Conservation (phyloP, 2,113 vertebrate species). For the Heliornis fulica region DNA sequence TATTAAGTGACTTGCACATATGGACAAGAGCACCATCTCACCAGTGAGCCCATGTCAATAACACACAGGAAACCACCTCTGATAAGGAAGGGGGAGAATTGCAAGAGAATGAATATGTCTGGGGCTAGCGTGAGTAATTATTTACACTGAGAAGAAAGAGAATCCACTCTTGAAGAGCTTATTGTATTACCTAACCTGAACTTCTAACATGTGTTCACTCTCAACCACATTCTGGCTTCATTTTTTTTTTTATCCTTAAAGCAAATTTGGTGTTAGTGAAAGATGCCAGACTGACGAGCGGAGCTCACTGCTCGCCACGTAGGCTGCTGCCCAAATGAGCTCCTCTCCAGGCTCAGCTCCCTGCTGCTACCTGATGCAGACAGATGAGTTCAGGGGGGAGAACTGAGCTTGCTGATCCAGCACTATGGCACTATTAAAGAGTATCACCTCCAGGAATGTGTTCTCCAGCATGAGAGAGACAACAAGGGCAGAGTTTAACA, state of each 20-base stretch:
- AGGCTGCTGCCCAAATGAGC: background rate
- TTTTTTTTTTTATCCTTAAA: background rate
- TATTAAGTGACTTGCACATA: conserved; percentile 64
- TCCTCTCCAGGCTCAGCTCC: background rate
- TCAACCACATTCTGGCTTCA: background rate
- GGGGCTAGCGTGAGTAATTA: conserved; percentile 11
- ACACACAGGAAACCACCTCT: background rate
- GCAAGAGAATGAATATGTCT: conserved; percentile 36
- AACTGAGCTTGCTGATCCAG: background rate
- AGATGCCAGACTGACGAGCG: conserved; percentile 9
- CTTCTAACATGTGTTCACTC: conserved; percentile 47
- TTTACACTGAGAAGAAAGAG: conserved; percentile 42
- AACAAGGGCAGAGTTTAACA: background rate
- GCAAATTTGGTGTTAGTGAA: conserved; percentile 39
- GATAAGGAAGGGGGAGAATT: background rate
- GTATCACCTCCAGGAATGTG: background rate
- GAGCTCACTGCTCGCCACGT: accelerated
- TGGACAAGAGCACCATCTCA: conserved; percentile 41
- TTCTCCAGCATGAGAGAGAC: background rate
- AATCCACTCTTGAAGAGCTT: conserved; percentile 2
- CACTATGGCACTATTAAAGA: background rate
- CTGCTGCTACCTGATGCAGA: background rate
- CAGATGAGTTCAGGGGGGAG: background rate
- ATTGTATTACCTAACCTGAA: conserved; percentile 52
- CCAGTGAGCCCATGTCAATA: conserved; percentile 34